A percentile compares a stretch with the other conserved stretches of the same genome.
Evolutionary conservation across 2,888 invertebrate genomes (phyloP).

Genomic region (Erannis defoliaria): DNA sequence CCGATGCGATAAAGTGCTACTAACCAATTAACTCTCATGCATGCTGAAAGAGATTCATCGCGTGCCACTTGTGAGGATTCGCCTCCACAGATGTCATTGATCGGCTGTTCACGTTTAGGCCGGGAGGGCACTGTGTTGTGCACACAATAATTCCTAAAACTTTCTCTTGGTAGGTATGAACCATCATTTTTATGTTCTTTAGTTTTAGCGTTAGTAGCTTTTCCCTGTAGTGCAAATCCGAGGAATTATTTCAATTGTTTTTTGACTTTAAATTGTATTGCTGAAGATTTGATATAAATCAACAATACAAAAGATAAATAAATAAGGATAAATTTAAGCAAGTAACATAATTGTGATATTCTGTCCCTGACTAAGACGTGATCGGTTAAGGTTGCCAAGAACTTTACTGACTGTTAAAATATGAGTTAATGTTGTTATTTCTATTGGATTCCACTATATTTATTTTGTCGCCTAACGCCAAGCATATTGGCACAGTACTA

Average conservation of each 20-base stretch:
- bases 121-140: no score
- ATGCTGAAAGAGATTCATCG: slow-evolving; percentile 78
- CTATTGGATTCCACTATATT: neutral
- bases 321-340: slow-evolving; percentile 68
- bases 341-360: slow-evolving; percentile 65
- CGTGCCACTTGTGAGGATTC: slow-evolving; percentile 74
- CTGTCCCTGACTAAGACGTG: slow-evolving; percentile 63
- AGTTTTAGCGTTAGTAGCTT: no score
- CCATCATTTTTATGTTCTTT: no score
- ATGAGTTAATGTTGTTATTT: neutral
- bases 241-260: neutral
- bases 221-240: neutral
- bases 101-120: slow-evolving; percentile 29
- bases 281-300: slow-evolving; percentile 27
- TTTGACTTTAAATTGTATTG: neutral
- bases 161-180: no score
- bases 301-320: slow-evolving; percentile 73
- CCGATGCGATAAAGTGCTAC: slow-evolving; percentile 47
- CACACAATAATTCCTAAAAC: neutral
- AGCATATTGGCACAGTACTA: no score
- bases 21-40: slow-evolving; percentile 75
- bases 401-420: slow-evolving; percentile 24
- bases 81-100: slow-evolving; percentile 38
- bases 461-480: no score
- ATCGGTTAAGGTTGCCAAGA: slow-evolving; percentile 73